These are phyloP conservation scores for Venustaconcha ellipsiformis DNA, from an alignment of 1,140 invertebrate genomes.

Conservation along the genomic window DNA sequence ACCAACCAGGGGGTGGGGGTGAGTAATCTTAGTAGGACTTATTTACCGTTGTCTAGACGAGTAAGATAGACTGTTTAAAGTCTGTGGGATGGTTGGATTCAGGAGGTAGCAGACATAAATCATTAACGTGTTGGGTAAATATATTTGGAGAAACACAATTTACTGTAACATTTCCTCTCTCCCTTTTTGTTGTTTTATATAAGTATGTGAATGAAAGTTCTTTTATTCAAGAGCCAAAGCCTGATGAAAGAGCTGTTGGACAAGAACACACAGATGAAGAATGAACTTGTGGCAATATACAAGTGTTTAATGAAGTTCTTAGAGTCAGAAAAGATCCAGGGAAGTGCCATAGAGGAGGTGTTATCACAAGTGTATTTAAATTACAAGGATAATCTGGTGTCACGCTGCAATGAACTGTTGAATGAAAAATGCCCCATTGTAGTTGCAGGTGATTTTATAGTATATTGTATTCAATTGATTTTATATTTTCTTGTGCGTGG, in stretches of 20 bases:
- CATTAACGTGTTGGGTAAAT: no score
- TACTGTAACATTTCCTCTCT: no score
- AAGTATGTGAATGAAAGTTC: no score
- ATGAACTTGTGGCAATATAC: constrained; percentile 12
- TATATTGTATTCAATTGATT: not conserved
- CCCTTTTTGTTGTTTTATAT: no score
- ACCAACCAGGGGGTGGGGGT: no score
- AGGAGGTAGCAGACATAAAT: no score
- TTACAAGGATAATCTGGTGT: constrained; percentile 4
- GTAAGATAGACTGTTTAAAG: no score
- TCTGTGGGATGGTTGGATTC: no score
- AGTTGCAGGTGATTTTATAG: constrained; percentile 20
- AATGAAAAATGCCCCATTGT: constrained; percentile 25
- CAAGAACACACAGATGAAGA: constrained; percentile 12
- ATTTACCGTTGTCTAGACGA: no score
- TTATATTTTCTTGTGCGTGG: not conserved
- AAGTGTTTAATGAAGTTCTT: not conserved
- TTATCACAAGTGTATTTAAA: constrained; percentile 3
- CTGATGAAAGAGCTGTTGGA: constrained; percentile 14
- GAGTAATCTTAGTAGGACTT: no score
- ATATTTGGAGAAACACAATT: no score
- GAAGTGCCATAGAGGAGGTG: not conserved
- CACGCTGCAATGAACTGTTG: constrained; percentile 4
- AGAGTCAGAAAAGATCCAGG: not conserved
- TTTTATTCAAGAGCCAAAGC: constrained; percentile 6